A percentile compares a stretch with the other conserved stretches of the same genome.
Evolutionary conservation across 2,888 invertebrate genomes (phyloP).

Genomic region (Fragum whitleyi): DNA sequence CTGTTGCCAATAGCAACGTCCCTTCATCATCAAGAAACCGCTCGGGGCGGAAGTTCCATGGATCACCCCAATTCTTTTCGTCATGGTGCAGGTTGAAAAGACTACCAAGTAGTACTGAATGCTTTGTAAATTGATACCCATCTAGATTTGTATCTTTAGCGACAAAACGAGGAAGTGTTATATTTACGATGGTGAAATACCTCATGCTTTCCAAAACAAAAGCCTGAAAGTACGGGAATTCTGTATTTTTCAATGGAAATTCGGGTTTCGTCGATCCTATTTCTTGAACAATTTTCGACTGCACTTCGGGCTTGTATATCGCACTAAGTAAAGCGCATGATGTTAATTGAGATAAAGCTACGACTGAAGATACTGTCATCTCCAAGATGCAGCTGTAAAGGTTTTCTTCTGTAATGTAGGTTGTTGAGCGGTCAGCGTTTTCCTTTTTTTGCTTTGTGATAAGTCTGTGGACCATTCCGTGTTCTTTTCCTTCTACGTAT

Average conservation of each 20-base stretch:
- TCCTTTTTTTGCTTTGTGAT: not conserved
- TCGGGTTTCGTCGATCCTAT: not conserved
- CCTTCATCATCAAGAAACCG: slow-evolving; percentile 12
- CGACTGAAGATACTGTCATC: not conserved
- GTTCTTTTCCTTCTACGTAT: not conserved
- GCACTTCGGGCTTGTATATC: not conserved
- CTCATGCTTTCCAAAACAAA: slow-evolving; percentile 10
- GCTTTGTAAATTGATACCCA: not conserved
- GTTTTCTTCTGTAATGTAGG: slow-evolving; percentile 4
- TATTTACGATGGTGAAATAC: not conserved
- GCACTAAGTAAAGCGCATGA: not conserved
- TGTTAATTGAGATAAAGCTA: not conserved
- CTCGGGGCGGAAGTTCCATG: slow-evolving; percentile 8
- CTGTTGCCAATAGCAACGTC: slow-evolving; percentile 2
- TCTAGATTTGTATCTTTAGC: slow-evolving; percentile 4
- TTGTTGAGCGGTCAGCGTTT: not conserved
- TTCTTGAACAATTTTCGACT: slow-evolving; percentile 2
- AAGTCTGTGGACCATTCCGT: not conserved
- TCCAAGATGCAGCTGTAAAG: slow-evolving; percentile 4
- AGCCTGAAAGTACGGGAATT: not conserved
- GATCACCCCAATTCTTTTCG: slow-evolving; percentile 6
- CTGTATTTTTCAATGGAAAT: not conserved
- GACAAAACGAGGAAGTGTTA: slow-evolving; percentile 4
- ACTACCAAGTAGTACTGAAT: slow-evolving; percentile 2
- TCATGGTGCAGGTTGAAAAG: slow-evolving; percentile 15